Evolutionary conservation across 2,888 invertebrate species (phyloP).

Genomic region (Perizoma affinitatum): DNA sequence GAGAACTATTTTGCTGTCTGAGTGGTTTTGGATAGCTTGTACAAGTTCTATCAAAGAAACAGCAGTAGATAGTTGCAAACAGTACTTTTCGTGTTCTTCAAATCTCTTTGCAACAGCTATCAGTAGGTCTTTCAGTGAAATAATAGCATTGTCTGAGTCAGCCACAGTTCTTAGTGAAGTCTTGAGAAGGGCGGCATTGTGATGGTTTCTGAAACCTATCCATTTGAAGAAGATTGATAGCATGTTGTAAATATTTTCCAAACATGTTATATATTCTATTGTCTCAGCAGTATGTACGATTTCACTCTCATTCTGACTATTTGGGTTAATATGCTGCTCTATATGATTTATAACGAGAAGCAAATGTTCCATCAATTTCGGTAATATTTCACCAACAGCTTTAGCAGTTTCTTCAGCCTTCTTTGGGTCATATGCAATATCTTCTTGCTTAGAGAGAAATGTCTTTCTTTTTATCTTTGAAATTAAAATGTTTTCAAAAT

Average conservation of each 20-base stretch:
- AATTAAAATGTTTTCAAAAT: slow-evolving; percentile 60
- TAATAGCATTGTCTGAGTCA: slow-evolving; percentile 49
- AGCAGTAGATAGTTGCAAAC: slow-evolving; percentile 82
- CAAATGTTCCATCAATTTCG: slow-evolving; percentile 64
- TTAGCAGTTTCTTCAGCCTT: slow-evolving; percentile 68
- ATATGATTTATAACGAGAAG: slow-evolving; percentile 56
- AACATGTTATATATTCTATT: slow-evolving; percentile 68
- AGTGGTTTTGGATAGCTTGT: slow-evolving; percentile 74
- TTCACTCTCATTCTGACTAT: slow-evolving; percentile 51
- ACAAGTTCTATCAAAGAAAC: slow-evolving; percentile 81
- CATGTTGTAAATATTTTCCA: slow-evolving; percentile 82
- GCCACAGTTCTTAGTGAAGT: slow-evolving; percentile 69
- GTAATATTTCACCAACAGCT: slow-evolving; percentile 56
- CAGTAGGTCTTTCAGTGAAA: slow-evolving; percentile 64
- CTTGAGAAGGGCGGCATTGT: slow-evolving; percentile 62
- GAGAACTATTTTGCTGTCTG: slow-evolving; percentile 63
- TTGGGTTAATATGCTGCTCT: slow-evolving; percentile 49
- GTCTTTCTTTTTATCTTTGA: slow-evolving; percentile 70
- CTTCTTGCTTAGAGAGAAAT: slow-evolving; percentile 64
- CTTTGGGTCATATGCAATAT: slow-evolving; percentile 54
- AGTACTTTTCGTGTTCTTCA: slow-evolving; percentile 75
- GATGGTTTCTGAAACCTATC: slow-evolving; percentile 84
- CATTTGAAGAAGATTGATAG: slow-evolving; percentile 85
- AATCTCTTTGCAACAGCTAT: slow-evolving; percentile 67
- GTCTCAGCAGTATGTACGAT: slow-evolving; percentile 53